phyloP scores from a whole-genome alignment of 2,113 vertebrate species.

The Balaeniceps rex region DNA sequence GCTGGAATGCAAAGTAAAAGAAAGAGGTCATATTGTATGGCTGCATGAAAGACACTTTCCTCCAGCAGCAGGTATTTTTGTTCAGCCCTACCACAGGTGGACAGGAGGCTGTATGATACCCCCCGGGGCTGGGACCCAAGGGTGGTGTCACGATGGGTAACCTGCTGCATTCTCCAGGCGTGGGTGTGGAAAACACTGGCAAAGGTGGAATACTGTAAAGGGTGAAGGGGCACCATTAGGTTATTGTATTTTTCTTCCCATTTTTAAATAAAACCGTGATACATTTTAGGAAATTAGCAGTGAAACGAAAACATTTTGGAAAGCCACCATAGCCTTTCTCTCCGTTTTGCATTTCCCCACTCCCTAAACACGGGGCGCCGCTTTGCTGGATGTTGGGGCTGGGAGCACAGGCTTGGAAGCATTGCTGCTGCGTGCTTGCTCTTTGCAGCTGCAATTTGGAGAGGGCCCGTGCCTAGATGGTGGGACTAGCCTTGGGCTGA shows the following conservation, averaged over 20 bases:
- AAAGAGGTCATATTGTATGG: not conserved
- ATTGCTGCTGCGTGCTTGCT: not conserved
- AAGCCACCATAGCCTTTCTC: not conserved
- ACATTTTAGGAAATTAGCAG: not conserved
- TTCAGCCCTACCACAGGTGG: not conserved
- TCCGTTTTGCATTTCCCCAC: not conserved
- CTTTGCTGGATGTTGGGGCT: not conserved
- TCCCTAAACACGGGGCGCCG: not conserved
- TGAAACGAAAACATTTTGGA: not conserved
- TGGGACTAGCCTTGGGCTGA: not conserved
- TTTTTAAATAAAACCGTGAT: not conserved
- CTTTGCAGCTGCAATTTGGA: not conserved
- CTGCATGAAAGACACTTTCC: not conserved
- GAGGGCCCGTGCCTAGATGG: not conserved
- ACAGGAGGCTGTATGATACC: not conserved
- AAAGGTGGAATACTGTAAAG: not conserved
- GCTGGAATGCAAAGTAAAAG: not conserved
- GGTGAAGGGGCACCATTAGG: not conserved
- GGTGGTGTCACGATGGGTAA: rapidly evolving
- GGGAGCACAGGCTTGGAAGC: not conserved
- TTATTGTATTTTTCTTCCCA: not conserved
- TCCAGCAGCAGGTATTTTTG: not conserved
- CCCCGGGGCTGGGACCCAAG: not conserved
- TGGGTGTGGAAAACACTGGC: not conserved
- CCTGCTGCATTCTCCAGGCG: not conserved